Evolutionary conservation across 2,113 vertebrate species (phyloP).

Genomic region (Perca flavescens): DNA sequence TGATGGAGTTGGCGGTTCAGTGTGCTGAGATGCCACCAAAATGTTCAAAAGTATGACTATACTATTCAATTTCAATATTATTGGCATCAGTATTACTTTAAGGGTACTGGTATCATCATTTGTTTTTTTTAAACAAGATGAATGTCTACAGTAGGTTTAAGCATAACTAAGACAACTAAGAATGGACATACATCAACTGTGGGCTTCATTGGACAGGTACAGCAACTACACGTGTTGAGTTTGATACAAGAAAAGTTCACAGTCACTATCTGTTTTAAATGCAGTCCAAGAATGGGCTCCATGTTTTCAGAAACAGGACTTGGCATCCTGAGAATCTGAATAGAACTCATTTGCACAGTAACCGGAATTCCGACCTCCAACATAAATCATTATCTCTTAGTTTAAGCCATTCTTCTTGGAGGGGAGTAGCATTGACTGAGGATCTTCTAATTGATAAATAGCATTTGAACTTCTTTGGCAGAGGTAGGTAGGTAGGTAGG

Average conservation of each 20-base stretch:
- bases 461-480: no score
- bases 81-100: no score
- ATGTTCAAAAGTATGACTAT: no score
- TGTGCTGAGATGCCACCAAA: no score
- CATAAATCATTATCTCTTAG: not conserved
- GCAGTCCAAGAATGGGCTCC: not conserved
- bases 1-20: no score
- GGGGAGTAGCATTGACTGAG: no score
- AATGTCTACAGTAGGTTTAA: not conserved
- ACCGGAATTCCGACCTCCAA: not conserved
- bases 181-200: not conserved
- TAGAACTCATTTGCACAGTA: not conserved
- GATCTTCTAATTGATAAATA: no score
- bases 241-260: not conserved
- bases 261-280: not conserved
- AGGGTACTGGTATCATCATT: no score
- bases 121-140: not conserved
- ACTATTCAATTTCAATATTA: no score
- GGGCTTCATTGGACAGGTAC: not conserved
- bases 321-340: not conserved
- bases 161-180: not conserved
- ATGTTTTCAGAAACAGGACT: not conserved
- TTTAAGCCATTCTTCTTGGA: not conserved
- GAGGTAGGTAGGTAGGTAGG: no score
- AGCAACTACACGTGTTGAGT: not conserved